phyloP scores from a whole-genome alignment of 1,140 invertebrate genomes.

The Trichoplusia ni region DNA sequence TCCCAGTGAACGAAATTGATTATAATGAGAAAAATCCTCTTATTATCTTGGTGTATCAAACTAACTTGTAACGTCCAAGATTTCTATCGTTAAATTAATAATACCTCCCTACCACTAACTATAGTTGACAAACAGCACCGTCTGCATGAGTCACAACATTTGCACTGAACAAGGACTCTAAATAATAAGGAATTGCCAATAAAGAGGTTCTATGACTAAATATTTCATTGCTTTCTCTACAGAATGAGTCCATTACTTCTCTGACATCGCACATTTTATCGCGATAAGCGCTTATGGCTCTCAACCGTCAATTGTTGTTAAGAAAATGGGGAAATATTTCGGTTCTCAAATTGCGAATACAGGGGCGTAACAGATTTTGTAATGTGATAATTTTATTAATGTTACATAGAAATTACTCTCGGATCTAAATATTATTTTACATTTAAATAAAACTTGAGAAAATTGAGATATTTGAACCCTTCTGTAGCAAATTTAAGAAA shows the following conservation, averaged over 20 bases:
- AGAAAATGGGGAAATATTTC: constrained; percentile 47
- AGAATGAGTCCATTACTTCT: constrained; percentile 28
- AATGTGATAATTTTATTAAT: too few species aligned
- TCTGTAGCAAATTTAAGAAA: too few species aligned
- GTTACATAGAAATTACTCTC: too few species aligned
- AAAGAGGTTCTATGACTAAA: constrained; percentile 14
- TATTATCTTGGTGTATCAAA: too few species aligned
- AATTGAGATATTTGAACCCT: too few species aligned
- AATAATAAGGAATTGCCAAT: constrained; percentile 3
- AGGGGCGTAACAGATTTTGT: neutral
- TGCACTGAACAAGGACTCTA: neutral
- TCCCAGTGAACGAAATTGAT: too few species aligned
- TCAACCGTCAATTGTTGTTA: constrained; percentile 30
- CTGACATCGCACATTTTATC: constrained; percentile 33
- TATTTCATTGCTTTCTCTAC: constrained; percentile 15
- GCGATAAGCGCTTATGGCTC: constrained; percentile 24
- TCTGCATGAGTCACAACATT: neutral
- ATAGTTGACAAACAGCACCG: neutral
- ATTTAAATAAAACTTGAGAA: too few species aligned
- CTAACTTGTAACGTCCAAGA: too few species aligned
- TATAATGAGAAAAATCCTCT: too few species aligned
- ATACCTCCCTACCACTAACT: too few species aligned
- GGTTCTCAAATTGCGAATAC: constrained; percentile 1
- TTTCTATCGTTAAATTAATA: too few species aligned
- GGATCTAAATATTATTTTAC: too few species aligned